phyloP scores from a whole-genome alignment of 1,140 invertebrate genomes.

The Andrena cerasifolii region DNA sequence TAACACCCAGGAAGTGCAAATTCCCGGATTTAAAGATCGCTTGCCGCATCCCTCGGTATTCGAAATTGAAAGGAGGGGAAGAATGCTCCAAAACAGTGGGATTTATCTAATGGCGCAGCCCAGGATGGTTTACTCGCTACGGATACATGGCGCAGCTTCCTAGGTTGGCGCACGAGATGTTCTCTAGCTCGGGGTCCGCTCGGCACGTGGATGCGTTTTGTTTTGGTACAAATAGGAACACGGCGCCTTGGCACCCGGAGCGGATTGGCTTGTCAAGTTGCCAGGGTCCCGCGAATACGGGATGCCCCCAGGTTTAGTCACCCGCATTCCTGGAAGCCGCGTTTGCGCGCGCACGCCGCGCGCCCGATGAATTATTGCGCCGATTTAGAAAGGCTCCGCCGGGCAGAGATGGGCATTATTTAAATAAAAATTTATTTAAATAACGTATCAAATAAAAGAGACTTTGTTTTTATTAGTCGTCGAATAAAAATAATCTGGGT shows the following conservation, averaged over 20 bases:
- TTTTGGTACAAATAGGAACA: constrained; percentile 80
- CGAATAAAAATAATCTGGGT: too few relatives aligned
- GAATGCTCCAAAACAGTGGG: background rate
- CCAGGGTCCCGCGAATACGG: constrained; percentile 70
- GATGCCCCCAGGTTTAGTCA: constrained; percentile 75
- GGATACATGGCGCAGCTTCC: background rate
- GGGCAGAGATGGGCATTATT: too few relatives aligned
- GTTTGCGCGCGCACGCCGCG: constrained; percentile 44
- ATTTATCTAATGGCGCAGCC: background rate
- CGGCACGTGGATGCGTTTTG: constrained; percentile 75
- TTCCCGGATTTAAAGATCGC: too few relatives aligned
- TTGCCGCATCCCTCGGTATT: too few relatives aligned
- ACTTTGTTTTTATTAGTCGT: too few relatives aligned
- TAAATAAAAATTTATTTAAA: too few relatives aligned
- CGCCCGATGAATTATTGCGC: constrained; percentile 74
- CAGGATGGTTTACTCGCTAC: background rate
- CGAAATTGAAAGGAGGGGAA: too few relatives aligned
- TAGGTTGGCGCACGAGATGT: constrained; percentile 25
- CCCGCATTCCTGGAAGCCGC: constrained; percentile 75
- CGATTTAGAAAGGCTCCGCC: constrained; percentile 71
- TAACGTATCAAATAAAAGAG: too few relatives aligned
- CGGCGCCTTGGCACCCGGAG: constrained; percentile 75
- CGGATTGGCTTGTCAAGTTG: constrained; percentile 79
- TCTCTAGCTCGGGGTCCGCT: constrained; percentile 25
- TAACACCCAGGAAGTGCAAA: too few relatives aligned